phyloP scores from a whole-genome alignment of 2,888 invertebrate genomes.

The Rotaria socialis region DNA sequence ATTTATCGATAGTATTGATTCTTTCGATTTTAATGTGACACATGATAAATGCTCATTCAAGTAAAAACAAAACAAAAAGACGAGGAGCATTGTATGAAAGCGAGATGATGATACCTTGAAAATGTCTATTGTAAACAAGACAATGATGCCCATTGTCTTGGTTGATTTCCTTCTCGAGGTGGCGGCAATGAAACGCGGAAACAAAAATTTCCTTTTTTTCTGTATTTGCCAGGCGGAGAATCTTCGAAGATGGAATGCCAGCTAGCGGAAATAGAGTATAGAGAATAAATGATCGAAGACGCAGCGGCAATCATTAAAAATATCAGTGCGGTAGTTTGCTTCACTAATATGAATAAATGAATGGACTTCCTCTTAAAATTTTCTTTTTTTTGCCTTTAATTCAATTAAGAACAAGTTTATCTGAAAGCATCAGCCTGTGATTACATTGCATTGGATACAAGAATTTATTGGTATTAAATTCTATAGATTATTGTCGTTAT shows the following conservation, averaged over 20 bases:
- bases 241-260: neutral
- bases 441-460: too few species aligned
- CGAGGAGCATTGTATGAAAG: neutral
- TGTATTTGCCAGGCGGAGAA: neutral
- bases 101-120: neutral
- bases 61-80: neutral
- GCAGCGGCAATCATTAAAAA: neutral
- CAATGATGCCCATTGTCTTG: neutral
- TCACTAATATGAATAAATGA: neutral
- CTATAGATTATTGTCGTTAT: too few species aligned
- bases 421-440: too few species aligned
- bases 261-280: neutral
- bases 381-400: too few species aligned
- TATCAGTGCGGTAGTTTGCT: neutral
- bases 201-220: neutral
- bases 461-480: too few species aligned
- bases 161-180: neutral
- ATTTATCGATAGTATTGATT: neutral
- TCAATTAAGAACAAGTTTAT: too few species aligned
- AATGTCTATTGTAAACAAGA: neutral
- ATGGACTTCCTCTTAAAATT: neutral
- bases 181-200: neutral
- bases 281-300: neutral
- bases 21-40: neutral
- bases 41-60: neutral